These are phyloP conservation scores for Xyliphius kryptos DNA, from an alignment of 2,113 vertebrate genomes.

Conservation along the genomic window DNA sequence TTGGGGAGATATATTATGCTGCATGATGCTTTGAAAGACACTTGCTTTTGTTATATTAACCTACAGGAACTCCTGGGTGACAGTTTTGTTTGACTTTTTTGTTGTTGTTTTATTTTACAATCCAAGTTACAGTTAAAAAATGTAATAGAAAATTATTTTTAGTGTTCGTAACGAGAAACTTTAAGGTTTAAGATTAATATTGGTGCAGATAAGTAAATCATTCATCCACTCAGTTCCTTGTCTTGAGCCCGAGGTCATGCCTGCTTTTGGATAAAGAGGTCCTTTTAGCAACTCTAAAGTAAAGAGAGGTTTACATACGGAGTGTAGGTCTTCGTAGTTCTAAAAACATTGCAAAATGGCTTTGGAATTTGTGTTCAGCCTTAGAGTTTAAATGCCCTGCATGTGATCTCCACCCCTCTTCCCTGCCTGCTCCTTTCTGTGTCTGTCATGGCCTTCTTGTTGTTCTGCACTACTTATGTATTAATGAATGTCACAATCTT, in stretches of 20 bases:
- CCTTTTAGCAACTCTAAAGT: not conserved
- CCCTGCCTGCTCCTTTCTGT: slow-evolving; percentile 58
- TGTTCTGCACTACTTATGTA: slow-evolving; percentile 64
- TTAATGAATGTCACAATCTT: slow-evolving; percentile 53
- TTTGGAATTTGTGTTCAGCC: slow-evolving; percentile 68
- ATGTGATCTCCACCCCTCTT: slow-evolving; percentile 56
- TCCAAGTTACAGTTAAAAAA: not conserved
- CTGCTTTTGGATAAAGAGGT: slow-evolving; percentile 1
- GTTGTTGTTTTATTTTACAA: slow-evolving; percentile 40
- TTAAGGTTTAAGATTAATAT: not conserved
- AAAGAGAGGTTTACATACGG: not conserved
- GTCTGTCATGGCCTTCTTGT: slow-evolving; percentile 58
- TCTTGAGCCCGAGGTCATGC: slow-evolving; percentile 3
- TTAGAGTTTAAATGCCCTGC: slow-evolving; percentile 77
- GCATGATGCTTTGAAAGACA: slow-evolving; percentile 74
- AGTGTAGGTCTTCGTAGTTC: slow-evolving; percentile 21
- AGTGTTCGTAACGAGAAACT: slow-evolving; percentile 37
- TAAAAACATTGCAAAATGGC: slow-evolving; percentile 28
- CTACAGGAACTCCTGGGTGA: slow-evolving; percentile 65
- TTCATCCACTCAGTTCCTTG: not conserved
- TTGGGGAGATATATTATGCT: slow-evolving; percentile 68
- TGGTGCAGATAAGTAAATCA: not conserved
- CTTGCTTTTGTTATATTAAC: slow-evolving; percentile 67
- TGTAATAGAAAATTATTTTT: not conserved
- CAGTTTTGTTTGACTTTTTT: slow-evolving; percentile 61